These are phyloP conservation scores for Meiosimyza decipiens DNA, from an alignment of 2,888 invertebrate species.

Conservation along the genomic window DNA sequence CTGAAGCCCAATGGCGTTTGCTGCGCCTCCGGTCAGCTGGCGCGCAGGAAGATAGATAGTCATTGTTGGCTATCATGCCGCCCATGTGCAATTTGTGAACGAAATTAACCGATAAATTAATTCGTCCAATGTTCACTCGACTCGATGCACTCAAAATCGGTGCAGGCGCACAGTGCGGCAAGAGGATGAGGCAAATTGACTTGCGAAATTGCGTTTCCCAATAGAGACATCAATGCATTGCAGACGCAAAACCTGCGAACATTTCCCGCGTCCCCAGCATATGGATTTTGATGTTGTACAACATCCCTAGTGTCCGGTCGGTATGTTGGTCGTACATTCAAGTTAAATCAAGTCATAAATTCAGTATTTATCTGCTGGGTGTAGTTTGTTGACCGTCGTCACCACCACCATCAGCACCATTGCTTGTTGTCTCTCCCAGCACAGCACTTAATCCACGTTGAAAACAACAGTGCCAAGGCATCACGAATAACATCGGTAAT, in stretches of 20 bases:
- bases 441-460: neutral
- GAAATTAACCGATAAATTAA: conserved; percentile 65
- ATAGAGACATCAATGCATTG: conserved; percentile 47
- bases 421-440: neutral
- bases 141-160: conserved; percentile 19
- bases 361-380: conserved; percentile 64
- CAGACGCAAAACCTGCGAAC: conserved; percentile 3
- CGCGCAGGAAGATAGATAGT: conserved; percentile 45
- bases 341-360: conserved; percentile 67
- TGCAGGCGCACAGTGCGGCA: neutral
- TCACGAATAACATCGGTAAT: conserved; percentile 16
- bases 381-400: conserved; percentile 64
- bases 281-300: neutral
- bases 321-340: conserved; percentile 49
- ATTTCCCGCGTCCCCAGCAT: neutral
- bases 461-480: neutral
- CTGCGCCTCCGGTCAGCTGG: conserved; percentile 38
- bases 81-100: conserved; percentile 65
- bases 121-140: conserved; percentile 45
- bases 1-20: conserved; percentile 21
- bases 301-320: conserved; percentile 32
- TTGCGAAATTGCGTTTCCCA: conserved; percentile 31
- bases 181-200: conserved; percentile 33
- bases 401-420: conserved; percentile 35
- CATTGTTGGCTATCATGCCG: conserved; percentile 50